Evolutionary conservation across 1,140 invertebrate genomes (phyloP).

Genomic region (Melanaphis sacchari): DNA sequence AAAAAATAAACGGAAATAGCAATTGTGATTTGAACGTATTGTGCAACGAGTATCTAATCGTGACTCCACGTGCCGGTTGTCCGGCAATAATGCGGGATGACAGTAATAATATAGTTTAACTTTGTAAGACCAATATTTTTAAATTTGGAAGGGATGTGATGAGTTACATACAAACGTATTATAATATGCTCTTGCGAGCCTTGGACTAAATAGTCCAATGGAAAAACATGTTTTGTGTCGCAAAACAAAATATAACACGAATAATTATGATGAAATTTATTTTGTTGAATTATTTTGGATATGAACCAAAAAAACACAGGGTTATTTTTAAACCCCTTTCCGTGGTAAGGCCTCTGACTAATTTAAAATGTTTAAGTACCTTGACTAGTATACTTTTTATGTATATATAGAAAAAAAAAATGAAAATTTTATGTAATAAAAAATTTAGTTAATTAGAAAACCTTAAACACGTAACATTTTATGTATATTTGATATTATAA

Average conservation of each 20-base stretch:
- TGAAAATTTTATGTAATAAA: neutral
- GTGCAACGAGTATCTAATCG: neutral
- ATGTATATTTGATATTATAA: no score
- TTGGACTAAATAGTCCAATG: constrained; percentile 41
- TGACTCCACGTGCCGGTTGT: neutral
- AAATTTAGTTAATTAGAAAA: neutral
- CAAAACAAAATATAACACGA: constrained; percentile 8
- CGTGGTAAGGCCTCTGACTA: constrained; percentile 3
- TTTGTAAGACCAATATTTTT: constrained; percentile 2
- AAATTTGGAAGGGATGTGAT: constrained; percentile 35
- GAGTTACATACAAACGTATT: neutral
- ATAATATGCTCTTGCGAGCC: neutral
- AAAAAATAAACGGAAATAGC: neutral
- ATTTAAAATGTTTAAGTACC: neutral
- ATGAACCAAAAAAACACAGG: constrained; percentile 28
- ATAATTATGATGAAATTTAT: constrained; percentile 51
- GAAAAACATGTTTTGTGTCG: constrained; percentile 32
- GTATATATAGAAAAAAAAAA: neutral
- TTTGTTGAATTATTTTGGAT: constrained; percentile 46
- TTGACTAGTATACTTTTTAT: constrained; percentile 1
- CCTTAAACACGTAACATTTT: neutral
- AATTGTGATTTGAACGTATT: neutral
- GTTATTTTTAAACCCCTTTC: constrained; percentile 52
- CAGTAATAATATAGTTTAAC: neutral
- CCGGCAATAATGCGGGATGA: neutral